Evolutionary conservation across 2,888 invertebrate genomes (phyloP), one percentile per base, ranked within the genome.

Genomic region (Tetragonula carbonaria): DNA sequence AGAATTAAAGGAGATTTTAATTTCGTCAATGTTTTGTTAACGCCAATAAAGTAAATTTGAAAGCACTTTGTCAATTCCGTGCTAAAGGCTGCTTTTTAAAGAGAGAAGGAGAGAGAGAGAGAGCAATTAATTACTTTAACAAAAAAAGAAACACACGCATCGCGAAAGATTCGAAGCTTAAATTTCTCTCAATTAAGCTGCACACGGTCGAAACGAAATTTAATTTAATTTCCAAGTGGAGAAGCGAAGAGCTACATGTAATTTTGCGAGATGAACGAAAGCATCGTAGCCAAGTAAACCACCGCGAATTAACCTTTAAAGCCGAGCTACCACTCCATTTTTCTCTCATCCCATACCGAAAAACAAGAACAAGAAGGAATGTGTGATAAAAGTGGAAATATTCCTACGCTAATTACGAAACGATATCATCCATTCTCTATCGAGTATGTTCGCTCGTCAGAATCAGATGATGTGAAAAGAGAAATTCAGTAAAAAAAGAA

Each of bases 221-320:
- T 63, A 82, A 80, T 80, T 65, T 63, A 53, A 38, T 65, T 80
- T 74, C 78, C 79, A 67, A 28, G 28, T 51, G 57, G 51, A 55
- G 33, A 28, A 45, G 80, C 16, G 57, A 57, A 68, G 65, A 23
- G 50, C 28, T 38, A 13, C 45, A 59, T 45, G 70, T 70, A 82
- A 57, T 80, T 70, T 65, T 65, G 53, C 65, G 55, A 23, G 68
- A 51, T 63, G 73, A 82, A 74, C 55, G 53, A 21, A 80, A 80
- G 51, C 74, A 18, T 51, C 45, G 55, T 57, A 51, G 59, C 14
- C 57, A 51, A 23, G 38, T 28, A 21, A 28, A 62, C 65, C 50
- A 38, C 59, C 14, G 16, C 21, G 63, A 74, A 73, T 81, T 73
- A 83, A 74, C 70, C 77, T 77, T 82, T 84, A 59, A 66, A 84